These are phyloP conservation scores for Peromyscus eremicus DNA, from an alignment of 2,797 vertebrate genomes.

Conservation along the genomic window DNA sequence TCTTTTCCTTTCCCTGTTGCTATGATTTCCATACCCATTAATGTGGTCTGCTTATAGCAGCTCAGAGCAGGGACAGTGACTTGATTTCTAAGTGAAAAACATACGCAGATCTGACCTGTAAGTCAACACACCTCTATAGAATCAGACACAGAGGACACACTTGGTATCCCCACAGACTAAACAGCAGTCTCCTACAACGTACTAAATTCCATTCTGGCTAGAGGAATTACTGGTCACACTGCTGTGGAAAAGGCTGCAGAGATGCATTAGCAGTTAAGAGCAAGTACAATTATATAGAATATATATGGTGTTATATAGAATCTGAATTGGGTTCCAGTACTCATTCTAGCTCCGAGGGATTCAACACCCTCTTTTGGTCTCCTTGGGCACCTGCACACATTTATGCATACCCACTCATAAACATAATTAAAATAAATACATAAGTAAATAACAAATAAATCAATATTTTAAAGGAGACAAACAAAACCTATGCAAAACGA, in stretches of 20 bases:
- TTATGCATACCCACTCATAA: background rate
- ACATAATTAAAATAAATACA: background rate
- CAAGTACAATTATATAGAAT: background rate
- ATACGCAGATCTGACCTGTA: background rate
- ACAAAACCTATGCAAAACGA: background rate
- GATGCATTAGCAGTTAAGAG: background rate
- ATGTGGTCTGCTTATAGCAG: background rate
- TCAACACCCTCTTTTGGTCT: background rate
- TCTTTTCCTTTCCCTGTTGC: background rate
- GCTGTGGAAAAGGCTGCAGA: background rate
- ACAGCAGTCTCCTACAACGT: background rate
- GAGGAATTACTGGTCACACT: background rate
- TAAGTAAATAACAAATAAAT: background rate
- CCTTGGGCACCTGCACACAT: background rate
- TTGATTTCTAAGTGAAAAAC: conserved; percentile 28
- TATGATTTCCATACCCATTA: conserved; percentile 8
- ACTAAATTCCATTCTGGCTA: background rate
- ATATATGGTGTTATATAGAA: background rate
- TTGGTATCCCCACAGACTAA: background rate
- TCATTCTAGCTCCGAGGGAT: background rate
- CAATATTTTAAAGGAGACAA: background rate
- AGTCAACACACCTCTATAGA: background rate
- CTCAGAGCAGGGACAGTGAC: background rate
- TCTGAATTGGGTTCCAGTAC: background rate
- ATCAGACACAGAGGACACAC: background rate